Percentiles rank a stretch among this genome's conserved stretches.
Evolutionary conservation across 2,888 invertebrate species (phyloP).

Genomic region (Ramazzottius varieornatus): DNA sequence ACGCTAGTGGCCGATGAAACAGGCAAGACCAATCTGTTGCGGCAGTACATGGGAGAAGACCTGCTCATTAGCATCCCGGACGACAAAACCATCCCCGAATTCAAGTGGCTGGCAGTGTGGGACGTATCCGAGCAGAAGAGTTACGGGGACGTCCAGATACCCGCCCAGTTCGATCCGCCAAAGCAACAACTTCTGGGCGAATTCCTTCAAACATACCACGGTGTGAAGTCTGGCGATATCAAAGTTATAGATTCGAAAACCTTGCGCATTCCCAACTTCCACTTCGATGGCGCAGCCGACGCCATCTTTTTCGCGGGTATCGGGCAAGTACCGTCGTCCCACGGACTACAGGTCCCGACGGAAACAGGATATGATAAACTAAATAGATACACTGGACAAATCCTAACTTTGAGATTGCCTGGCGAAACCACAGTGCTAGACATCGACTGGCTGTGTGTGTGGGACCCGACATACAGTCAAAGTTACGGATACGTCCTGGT

Average conservation of each 20-base stretch:
- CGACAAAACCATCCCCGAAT: constrained; percentile 54
- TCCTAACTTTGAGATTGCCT: constrained; percentile 64
- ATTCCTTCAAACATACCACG: constrained; percentile 60
- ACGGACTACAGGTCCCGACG: constrained; percentile 2
- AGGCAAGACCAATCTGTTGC: constrained; percentile 10
- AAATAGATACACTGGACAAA: constrained; percentile 61
- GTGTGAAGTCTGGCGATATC: constrained; percentile 63
- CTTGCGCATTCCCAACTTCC: constrained; percentile 65
- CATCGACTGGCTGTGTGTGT: constrained; percentile 67
- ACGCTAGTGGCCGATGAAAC: constrained; percentile 24
- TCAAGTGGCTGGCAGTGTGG: constrained; percentile 75
- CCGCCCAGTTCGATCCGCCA: constrained; percentile 46
- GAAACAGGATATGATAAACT: constrained; percentile 38
- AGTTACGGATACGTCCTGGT: constrained; percentile 70
- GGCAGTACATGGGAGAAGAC: constrained; percentile 28
- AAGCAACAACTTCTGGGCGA: constrained; percentile 52
- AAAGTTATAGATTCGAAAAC: constrained; percentile 70
- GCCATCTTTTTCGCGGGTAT: constrained; percentile 86
- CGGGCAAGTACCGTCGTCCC: constrained; percentile 26
- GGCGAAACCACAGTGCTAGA: constrained; percentile 58
- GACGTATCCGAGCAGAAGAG: constrained; percentile 45
- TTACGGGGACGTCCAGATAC: constrained; percentile 59
- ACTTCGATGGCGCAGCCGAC: constrained; percentile 47
- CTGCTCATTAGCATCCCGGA: constrained; percentile 54
- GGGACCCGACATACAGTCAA: constrained; percentile 65